Base-by-base conservation (phyloP, 2,797 vertebrate species). In the Perodicticus potto region DNA sequence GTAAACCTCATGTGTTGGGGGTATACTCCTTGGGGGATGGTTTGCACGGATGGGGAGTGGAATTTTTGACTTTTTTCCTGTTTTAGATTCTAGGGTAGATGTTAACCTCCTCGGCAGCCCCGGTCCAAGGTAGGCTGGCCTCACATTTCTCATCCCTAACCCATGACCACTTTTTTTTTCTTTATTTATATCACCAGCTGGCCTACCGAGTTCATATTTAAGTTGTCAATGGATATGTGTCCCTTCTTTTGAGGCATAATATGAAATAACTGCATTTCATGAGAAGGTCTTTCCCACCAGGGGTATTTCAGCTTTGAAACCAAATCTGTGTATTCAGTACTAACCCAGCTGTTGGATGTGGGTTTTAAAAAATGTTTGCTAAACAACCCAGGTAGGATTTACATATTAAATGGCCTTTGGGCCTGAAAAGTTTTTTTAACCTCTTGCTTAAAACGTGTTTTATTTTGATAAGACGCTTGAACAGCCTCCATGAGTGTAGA, bases 181-280 rank as follows among this genome's bases (percentile, higher is more conserved):
- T 85, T 86, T 97, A 96, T 97, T 97, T 97, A 97, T 97, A 90
- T 96, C 93, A 93, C 95, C 97, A 82, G 40, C 55, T 84, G 98
- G 97, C 91, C 97, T 97, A 81, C 96, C 96, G 94, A 25, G 92
- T 98, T 97, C 97, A 95, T 98, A 98, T 98, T 98, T 98, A 98
- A 98, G 97, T 98, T 97, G 91, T 97, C 95, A 12, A 12, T 93
- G 63, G 23, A 81, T 97, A 95, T 5, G 74, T 92, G 72, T 93
- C 94, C 73, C 0, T 95, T 61, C 93, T 97, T 97, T 97, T 89
- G 83, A 96, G 97, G 95, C 85, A 73, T 98, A 97, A 93, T 91
- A 16, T 96, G 97, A 98, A 93, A 5, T 76, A 86, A 95, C 67
- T 76, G 94, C 14, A 0, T 97, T 98, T 98, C 97, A 89, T 96